Base-by-base conservation (phyloP, 2,888 invertebrate species). In the Drosophila cyrtoloma region DNA sequence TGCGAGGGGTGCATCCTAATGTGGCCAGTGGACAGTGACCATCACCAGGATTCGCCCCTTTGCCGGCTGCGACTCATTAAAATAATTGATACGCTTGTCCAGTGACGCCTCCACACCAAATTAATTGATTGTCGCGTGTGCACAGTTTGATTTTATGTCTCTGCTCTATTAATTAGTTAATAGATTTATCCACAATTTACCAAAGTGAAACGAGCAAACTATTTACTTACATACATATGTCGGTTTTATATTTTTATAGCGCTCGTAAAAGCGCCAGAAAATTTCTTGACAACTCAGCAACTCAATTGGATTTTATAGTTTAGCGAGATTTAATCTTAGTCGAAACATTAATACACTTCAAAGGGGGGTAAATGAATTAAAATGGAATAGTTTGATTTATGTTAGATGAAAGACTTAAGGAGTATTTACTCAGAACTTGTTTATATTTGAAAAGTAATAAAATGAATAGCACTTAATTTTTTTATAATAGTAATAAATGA, bases 61-160 rank as follows among this genome's bases (percentile, higher is more conserved):
- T 50, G 33, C 44, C 30, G 1, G 22, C 58, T 57, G 59, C 9
- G 37, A 64, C 73, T 83, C 84, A 88, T 88, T 88, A 90, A 90
- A 88, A 86, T 88, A 88, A 88, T 88, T 88, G 90, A 86, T 81
- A 80, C 90, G 90, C 87, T 88, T 90, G 86, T 88, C 84, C 67
- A 70, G 60, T 62, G 79, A 85, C 88, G 89, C 83, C 82, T 81
- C 68, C 64, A 79, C 77, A 75, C 63, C 74, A 75, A 86, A 81
- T 83, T 84, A 86, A 88, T 84, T 88, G 90, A 86, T 74, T 76
- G 79, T 71, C 61, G 62, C 68, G 70, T 70, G 61, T 64, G 66
- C 66, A 65, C 71, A 71, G 73, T 82, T 79, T 81, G 83, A 77
- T 82, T 86, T 87, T 75, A 85, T 87, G 69, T 71, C 64, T 63